phyloP scores from a whole-genome alignment of 1,140 invertebrate genomes.

The Drosophila hydei region DNA sequence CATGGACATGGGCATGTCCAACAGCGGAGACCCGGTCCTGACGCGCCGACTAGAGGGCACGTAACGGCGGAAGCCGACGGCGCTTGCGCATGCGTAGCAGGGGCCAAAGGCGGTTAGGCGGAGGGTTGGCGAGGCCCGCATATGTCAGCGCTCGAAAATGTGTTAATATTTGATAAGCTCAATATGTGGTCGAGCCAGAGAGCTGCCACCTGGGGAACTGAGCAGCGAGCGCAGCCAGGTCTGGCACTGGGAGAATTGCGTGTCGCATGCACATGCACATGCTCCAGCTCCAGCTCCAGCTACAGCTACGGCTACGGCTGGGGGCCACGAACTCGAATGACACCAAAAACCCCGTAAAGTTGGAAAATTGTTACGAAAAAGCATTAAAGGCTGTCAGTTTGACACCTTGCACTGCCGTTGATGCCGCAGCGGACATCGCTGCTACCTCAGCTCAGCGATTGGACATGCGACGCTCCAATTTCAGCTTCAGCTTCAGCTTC shows the following conservation, averaged over 20 bases:
- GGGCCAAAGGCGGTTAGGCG: conserved; percentile 1
- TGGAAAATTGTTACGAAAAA: conserved; percentile 74
- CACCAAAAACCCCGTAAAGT: conserved; percentile 60
- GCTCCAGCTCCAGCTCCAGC: conserved; percentile 2
- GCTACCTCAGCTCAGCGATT: conserved; percentile 28
- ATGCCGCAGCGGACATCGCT: conserved; percentile 3
- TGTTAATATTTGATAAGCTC: conserved; percentile 82
- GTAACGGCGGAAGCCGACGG: conserved; percentile 68
- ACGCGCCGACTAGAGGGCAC: conserved; percentile 39
- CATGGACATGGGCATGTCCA: conserved; percentile 37
- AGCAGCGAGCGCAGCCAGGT: conserved; percentile 18
- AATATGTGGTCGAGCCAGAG: conserved; percentile 66
- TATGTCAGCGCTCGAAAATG: conserved; percentile 75
- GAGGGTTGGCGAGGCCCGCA: conserved; percentile 26
- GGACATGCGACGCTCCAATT: conserved; percentile 41
- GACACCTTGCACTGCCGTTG: conserved; percentile 60
- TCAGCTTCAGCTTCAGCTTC: conserved; percentile 13
- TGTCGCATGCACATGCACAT: conserved; percentile 59
- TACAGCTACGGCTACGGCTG: neutral
- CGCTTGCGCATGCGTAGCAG: conserved; percentile 45
- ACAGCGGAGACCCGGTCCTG: conserved; percentile 15
- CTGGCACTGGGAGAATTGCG: conserved; percentile 41
- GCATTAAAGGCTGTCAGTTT: conserved; percentile 79
- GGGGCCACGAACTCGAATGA: conserved; percentile 50
- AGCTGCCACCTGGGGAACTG: conserved; percentile 33